phyloP scores from a whole-genome alignment of 2,113 vertebrate species.

The Ploceus nigricollis region DNA sequence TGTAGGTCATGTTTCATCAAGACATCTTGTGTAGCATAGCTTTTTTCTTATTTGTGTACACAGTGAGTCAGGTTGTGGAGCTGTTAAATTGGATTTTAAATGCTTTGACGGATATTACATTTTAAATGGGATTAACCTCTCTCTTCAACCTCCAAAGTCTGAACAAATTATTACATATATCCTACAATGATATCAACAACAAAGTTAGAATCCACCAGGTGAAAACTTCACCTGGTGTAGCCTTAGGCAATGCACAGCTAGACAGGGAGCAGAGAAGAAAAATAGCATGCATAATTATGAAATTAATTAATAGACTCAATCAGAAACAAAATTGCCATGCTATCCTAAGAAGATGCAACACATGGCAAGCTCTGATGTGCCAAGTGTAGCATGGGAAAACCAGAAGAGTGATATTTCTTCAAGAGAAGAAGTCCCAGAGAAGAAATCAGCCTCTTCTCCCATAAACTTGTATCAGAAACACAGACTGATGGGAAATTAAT shows the following conservation, averaged over 20 bases:
- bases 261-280: conserved; percentile 20
- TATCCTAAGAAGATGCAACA: neutral
- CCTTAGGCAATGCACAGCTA: neutral
- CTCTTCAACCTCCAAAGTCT: conserved; percentile 26
- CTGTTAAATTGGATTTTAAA: conserved; percentile 58
- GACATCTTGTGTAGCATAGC: conserved; percentile 17
- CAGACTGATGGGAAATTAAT: neutral
- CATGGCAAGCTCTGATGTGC: neutral
- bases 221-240: neutral
- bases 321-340: neutral
- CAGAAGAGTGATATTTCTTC: neutral
- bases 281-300: neutral
- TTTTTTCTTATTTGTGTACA: conserved; percentile 28
- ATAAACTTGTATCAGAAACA: neutral
- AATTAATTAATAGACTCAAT: neutral
- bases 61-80: conserved; percentile 34
- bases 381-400: neutral
- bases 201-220: conserved; percentile 11
- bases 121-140: conserved; percentile 68
- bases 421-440: neutral
- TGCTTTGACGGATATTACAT: conserved; percentile 52
- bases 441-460: neutral
- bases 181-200: neutral
- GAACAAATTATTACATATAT: conserved; percentile 24
- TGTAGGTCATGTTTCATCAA: conserved; percentile 56